A percentile compares a stretch with the other conserved stretches of the same genome.
phyloP scores from a whole-genome alignment of 2,888 invertebrate genomes.

The Boloria euphrosyne region DNA sequence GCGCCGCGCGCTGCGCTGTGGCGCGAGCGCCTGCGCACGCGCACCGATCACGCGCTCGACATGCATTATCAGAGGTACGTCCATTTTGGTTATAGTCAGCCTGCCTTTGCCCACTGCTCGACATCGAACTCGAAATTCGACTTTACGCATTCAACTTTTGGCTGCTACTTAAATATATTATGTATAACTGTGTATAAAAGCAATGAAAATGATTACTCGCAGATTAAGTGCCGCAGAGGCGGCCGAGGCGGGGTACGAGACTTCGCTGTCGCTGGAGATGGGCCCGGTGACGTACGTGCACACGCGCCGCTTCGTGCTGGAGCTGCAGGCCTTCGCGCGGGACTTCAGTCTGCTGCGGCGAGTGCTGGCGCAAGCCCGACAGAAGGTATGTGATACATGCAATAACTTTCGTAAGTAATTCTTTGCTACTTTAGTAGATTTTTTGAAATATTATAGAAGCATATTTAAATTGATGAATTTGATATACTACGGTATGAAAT shows the following conservation, averaged over 20 bases:
- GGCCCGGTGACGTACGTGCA: conserved; percentile 96
- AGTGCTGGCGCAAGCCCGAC: conserved; percentile 87
- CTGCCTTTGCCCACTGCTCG: too few species aligned
- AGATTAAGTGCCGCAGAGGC: conserved; percentile 77
- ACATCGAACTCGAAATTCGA: too few species aligned
- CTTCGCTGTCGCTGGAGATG: conserved; percentile 90
- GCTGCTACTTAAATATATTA: too few species aligned
- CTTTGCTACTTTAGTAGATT: too few species aligned
- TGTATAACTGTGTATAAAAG: too few species aligned
- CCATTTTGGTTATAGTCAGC: too few species aligned
- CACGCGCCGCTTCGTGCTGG: conserved; percentile 95
- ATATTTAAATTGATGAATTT: too few species aligned
- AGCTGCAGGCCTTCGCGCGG: conserved; percentile 92
- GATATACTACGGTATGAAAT: too few species aligned
- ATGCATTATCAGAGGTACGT: conserved; percentile 84
- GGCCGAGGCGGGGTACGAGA: conserved; percentile 78
- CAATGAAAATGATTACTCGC: too few species aligned
- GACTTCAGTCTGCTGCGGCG: conserved; percentile 93
- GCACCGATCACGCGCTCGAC: conserved; percentile 86
- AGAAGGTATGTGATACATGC: conserved; percentile 63
- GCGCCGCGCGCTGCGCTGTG: conserved; percentile 52
- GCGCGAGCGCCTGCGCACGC: conserved; percentile 61
- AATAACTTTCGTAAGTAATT: neutral
- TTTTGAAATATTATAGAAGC: too few species aligned
- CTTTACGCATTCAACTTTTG: too few species aligned